A percentile compares a stretch with the other conserved stretches of the same genome.
These are phyloP conservation scores for Lampropteryx suffumata DNA, from an alignment of 2,888 invertebrate genomes.

Conservation along the genomic window DNA sequence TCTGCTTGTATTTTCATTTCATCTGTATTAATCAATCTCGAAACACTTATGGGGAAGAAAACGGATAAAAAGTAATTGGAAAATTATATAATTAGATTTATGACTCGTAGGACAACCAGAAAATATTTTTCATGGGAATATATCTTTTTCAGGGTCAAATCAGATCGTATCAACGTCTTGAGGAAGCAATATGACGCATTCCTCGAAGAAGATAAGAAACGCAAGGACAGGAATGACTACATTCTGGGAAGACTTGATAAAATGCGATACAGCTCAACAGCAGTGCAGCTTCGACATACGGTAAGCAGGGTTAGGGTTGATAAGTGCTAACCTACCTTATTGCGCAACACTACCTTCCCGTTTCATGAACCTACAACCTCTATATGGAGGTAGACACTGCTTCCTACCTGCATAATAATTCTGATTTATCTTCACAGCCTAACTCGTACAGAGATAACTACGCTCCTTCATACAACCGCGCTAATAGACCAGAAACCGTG, in stretches of 20 bases:
- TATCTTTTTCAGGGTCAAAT: conserved; percentile 56
- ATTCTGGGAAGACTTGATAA: conserved; percentile 71
- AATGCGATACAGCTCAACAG: conserved; percentile 58
- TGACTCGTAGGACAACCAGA: not conserved
- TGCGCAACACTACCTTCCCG: not conserved
- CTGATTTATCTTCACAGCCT: conserved; percentile 31
- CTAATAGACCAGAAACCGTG: conserved; percentile 17
- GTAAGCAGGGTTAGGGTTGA: conserved; percentile 30
- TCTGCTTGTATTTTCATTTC: conserved; percentile 16
- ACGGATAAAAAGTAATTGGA: conserved; percentile 63
- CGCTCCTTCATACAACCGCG: conserved; percentile 12
- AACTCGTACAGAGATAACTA: conserved; percentile 17
- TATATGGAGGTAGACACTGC: no score
- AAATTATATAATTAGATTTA: no score
- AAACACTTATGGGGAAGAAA: conserved; percentile 62
- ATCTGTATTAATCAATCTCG: conserved; percentile 19
- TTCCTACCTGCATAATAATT: not conserved
- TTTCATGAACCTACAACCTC: no score
- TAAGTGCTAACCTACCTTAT: not conserved
- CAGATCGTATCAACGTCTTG: conserved; percentile 63
- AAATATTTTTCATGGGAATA: not conserved
- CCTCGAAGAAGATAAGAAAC: conserved; percentile 72
- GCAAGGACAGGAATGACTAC: conserved; percentile 72
- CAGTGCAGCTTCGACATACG: conserved; percentile 49
- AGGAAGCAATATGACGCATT: conserved; percentile 73